Evolutionary conservation across 2,113 vertebrate genomes (phyloP).

Genomic region (Prunella fulvescens): DNA sequence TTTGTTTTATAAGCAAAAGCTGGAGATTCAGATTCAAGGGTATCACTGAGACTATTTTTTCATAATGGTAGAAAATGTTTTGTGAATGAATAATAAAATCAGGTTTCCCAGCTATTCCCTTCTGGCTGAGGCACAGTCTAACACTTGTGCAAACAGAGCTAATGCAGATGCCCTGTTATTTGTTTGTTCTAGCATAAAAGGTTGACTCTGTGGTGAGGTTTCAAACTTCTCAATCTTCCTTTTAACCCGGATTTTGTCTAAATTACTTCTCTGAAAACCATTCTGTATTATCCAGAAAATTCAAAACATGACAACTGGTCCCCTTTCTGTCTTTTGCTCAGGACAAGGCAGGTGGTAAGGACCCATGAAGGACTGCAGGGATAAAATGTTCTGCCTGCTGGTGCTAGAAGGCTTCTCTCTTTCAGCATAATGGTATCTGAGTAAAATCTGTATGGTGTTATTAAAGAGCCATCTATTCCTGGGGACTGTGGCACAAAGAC

Average conservation of each 20-base stretch:
- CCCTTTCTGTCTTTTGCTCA: not conserved
- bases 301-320: not conserved
- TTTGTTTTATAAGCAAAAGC: slow-evolving; percentile 7
- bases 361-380: not conserved
- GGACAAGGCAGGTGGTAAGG: not conserved
- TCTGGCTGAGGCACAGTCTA: not conserved
- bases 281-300: not conserved
- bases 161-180: not conserved
- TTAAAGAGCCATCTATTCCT: not conserved
- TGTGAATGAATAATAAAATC: not conserved
- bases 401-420: not conserved
- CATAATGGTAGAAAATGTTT: not conserved
- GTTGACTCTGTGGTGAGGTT: not conserved
- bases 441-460: not conserved
- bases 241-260: not conserved
- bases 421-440: not conserved
- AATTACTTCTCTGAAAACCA: not conserved
- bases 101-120: not conserved
- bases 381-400: not conserved
- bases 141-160: not conserved
- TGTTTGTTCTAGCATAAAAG: not conserved
- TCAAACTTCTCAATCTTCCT: not conserved
- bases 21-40: not conserved
- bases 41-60: not conserved
- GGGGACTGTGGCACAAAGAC: not conserved